Evolutionary conservation across 2,888 invertebrate genomes (phyloP), one percentile per base, ranked within the genome.

Genomic region (Pseudanteris insignis): DNA sequence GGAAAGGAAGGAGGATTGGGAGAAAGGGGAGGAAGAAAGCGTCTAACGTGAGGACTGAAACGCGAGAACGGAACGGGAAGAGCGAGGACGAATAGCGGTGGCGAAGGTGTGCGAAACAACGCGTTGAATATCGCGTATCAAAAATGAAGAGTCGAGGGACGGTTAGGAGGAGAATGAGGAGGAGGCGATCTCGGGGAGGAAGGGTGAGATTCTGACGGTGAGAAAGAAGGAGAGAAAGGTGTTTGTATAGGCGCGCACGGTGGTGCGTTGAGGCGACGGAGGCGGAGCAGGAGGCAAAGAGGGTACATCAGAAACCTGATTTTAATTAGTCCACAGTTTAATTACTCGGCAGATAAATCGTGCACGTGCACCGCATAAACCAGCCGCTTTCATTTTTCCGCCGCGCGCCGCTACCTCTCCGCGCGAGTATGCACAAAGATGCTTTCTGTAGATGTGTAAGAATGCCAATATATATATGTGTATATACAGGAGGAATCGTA

Each of bases 251-350:
- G 55, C 54, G 43, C 51, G 40, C 44, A 46, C 34, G 51, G 63
- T 61, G 60, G 61, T 60, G 55, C 41, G 62, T 58, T 32, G 44
- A 29, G 62, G 58, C 51, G 43, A 53, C 51, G 50, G 36, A 43
- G 55, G 61, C 41, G 47, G 55, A 48, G 60, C 48, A 38, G 50
- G 64, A 40, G 63, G 54, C 38, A 53, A 43, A 32, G 62, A 62
- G 59, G 62, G 64, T 65, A 62, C 64, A 65, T 65, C 78, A 79
- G 78, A 79, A 79, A 79, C 79, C 79, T 79, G 79, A 79, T 79
- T 79, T 79, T 79, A 79, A 79, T 79, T 79, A 79, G 79, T 79
- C 78, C 79, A 77, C 79, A 79, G 78, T 79, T 79, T 79, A 79
- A 79, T 79, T 79, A 79, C 79, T 79, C 76, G 76, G 75, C 78